Percentiles rank a stretch among this genome's conserved stretches.
phyloP scores from a whole-genome alignment of 1,140 invertebrate species.

The Polyergus mexicanus region DNA sequence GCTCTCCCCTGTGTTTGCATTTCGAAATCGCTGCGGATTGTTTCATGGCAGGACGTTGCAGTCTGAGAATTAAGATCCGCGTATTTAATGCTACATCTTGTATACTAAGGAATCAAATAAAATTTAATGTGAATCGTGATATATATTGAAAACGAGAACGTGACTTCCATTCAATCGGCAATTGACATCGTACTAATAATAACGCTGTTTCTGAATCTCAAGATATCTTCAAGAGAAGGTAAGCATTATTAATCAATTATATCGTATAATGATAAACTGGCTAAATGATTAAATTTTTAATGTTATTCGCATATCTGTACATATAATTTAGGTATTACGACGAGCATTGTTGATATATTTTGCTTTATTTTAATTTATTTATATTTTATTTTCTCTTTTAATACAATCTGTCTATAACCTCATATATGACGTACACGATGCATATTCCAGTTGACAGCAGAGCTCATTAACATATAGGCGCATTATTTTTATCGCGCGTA shows the following conservation, averaged over 20 bases:
- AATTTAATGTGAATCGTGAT: not conserved
- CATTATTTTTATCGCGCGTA: slow-evolving; percentile 43
- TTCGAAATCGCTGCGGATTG: slow-evolving; percentile 50
- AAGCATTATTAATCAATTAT: not conserved
- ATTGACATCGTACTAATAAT: not conserved
- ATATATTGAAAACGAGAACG: not conserved
- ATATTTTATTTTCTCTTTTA: not conserved
- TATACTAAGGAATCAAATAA: slow-evolving; percentile 13
- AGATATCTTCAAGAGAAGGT: not conserved
- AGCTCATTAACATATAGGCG: not conserved
- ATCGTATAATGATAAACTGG: not conserved
- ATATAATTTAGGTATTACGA: not conserved
- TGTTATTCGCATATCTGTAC: no score
- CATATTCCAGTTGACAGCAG: not conserved
- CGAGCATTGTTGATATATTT: not conserved
- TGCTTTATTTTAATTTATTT: not conserved
- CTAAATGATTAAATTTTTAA: not conserved
- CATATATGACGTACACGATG: not conserved
- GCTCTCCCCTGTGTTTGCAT: slow-evolving; percentile 37
- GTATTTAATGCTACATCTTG: slow-evolving; percentile 6
- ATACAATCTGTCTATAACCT: not conserved
- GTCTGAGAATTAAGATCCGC: not conserved
- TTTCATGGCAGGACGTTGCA: slow-evolving; percentile 2
- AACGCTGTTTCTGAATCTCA: not conserved
- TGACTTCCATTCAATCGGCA: not conserved